Evolutionary conservation across 30 jellyfish, hydroid and myxozoan genomes (phyloP), one percentile per base, ranked within the genome.

Genomic region (Aurelia sp.): DNA sequence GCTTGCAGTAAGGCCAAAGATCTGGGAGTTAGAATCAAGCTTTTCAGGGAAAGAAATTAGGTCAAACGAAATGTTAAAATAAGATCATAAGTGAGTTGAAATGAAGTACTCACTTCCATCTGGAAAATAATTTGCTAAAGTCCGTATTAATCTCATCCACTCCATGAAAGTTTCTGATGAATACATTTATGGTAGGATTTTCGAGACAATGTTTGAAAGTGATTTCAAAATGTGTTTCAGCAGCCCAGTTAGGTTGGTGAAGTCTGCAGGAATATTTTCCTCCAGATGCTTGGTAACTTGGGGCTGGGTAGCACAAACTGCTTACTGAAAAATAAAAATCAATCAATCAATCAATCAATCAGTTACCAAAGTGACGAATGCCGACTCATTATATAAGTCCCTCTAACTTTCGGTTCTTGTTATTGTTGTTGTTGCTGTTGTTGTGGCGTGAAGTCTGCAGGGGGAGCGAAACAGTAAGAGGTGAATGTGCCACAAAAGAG

Each of bases 161-260:
- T n/a, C 91, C 91, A 55, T 81, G 71, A 67, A 81, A 67, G 31
- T 81, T 81, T 44, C 91, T 19, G 27, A 81, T 81, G 30, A 81
- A 81, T 1, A 59, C 76, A 48, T 66, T 44, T 13, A 67, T 70
- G 15, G 91, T 81, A 21, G 91, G 84, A 13, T 68, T 67, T 68
- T 81, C 66, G 0, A 51, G 84, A 59, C 91, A 81, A 40, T 81
- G 83, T 19, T 66, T 67, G 71, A 1, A 52, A 2, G 73, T 65
- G 9, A 81, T 15, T 67, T 48, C 76, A 81, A 81, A 81, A 60
- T 48, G 11, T 3, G 84, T 16, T 37, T 81, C 91, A 3, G 84
- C 22, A 5, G 91, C 91, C 91, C 91, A 81, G 76, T 81, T 81
- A 4, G 53, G 60, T 57, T 81, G 91, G 15, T 31, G 62, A 8